Conservation (phyloP, 2,113 vertebrate species). For the Pan paniscus region DNA sequence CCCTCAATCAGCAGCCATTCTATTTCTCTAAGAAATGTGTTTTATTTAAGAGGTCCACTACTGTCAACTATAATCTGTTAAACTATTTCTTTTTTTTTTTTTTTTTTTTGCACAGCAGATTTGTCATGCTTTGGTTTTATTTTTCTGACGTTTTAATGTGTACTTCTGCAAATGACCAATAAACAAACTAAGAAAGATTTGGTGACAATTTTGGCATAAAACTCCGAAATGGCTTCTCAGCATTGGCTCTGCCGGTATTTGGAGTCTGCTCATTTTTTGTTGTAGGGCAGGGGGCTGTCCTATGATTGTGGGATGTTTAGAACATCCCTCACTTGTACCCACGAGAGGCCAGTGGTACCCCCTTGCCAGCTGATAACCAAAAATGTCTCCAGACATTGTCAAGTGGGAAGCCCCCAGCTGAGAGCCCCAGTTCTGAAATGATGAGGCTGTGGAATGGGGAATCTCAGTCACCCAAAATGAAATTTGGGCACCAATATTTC, state of each 20-base stretch:
- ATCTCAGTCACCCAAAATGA: background rate
- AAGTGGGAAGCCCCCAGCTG: background rate
- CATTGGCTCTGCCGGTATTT: accelerated
- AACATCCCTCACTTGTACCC: background rate
- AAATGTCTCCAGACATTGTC: background rate
- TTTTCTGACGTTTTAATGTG: background rate
- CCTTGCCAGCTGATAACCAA: background rate
- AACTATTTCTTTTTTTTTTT: background rate
- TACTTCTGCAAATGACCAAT: background rate
- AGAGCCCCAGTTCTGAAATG: background rate
- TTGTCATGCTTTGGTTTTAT: background rate
- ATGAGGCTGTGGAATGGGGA: background rate
- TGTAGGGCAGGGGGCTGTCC: too few species aligned
- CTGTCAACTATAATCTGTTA: background rate
- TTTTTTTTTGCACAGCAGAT: background rate
- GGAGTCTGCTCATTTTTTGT: background rate
- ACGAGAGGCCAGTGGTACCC: background rate
- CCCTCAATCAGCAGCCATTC: background rate
- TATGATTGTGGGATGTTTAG: accelerated
- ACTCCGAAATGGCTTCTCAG: background rate
- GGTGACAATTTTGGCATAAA: background rate
- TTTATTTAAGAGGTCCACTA: background rate
- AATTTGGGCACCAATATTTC: background rate
- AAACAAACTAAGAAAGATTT: background rate
- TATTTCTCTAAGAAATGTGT: background rate